Conservation (phyloP, 2,113 vertebrate species). For the Sus scrofa region DNA sequence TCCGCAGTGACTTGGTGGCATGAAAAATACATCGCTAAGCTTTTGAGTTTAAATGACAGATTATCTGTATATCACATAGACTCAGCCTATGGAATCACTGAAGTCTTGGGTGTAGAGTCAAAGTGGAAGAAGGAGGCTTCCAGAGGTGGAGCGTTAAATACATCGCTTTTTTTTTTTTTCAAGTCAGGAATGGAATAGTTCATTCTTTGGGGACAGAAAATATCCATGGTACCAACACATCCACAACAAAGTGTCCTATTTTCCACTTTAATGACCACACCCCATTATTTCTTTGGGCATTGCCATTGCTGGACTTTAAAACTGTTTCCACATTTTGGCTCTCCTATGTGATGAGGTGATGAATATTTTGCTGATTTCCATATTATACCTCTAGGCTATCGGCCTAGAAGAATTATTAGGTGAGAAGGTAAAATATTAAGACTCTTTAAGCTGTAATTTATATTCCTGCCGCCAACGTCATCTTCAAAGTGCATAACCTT, state of each 20-base stretch:
- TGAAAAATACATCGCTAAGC: constrained; percentile 26
- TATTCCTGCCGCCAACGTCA: not conserved
- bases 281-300: not conserved
- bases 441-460: constrained; percentile 7
- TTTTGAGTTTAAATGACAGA: constrained; percentile 12
- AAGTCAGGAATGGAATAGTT: constrained; percentile 47
- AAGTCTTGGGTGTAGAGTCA: not conserved
- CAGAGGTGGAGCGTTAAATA: not conserved
- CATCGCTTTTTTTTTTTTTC: constrained; percentile 1
- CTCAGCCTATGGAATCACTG: not conserved
- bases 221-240: not conserved
- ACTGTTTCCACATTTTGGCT: not conserved
- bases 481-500: constrained; percentile 28
- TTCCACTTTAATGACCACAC: not conserved
- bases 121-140: not conserved
- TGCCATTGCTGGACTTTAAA: constrained; percentile 21
- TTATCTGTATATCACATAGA: not conserved
- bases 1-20: not conserved
- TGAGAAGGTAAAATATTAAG: constrained; percentile 37
- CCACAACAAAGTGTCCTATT: constrained; percentile 31
- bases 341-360: not conserved
- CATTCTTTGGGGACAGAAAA: constrained; percentile 42
- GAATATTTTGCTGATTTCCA: not conserved
- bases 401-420: constrained; percentile 51
- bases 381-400: not conserved